A percentile compares a stretch with the other conserved stretches of the same genome.
Conservation (phyloP, 2,113 vertebrate species). For the Poeciliopsis occidentalis region DNA sequence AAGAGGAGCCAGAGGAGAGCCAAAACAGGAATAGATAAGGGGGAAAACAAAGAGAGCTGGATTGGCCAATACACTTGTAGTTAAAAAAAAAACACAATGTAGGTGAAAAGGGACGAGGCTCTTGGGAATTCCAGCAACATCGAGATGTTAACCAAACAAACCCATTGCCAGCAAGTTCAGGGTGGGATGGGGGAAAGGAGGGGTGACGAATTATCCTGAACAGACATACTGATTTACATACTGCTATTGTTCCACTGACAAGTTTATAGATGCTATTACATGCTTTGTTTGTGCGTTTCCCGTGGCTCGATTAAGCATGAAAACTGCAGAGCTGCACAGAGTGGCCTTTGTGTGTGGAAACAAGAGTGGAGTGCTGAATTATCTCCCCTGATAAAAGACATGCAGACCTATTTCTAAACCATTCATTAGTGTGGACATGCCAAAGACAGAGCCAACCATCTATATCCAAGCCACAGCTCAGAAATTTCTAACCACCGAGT, state of each 20-base stretch:
- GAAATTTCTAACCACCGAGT: slow-evolving; percentile 33
- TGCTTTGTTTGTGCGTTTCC: slow-evolving; percentile 47
- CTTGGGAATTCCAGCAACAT: slow-evolving; percentile 25
- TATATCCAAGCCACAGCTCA: slow-evolving; percentile 20
- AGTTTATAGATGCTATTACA: slow-evolving; percentile 35
- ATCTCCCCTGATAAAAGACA: slow-evolving; percentile 69
- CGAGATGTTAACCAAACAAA: slow-evolving; percentile 18
- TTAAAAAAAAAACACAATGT: slow-evolving; percentile 25
- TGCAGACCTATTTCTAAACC: slow-evolving; percentile 50
- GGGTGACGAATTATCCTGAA: neutral
- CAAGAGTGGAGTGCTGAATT: slow-evolving; percentile 62
- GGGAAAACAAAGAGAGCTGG: slow-evolving; percentile 63
- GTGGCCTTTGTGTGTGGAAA: slow-evolving; percentile 72
- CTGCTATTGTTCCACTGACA: slow-evolving; percentile 38
- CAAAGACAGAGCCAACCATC: slow-evolving; percentile 43
- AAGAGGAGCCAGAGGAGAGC: slow-evolving; percentile 59
- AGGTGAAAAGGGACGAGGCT: slow-evolving; percentile 39
- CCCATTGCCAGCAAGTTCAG: neutral
- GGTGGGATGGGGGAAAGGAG: no score
- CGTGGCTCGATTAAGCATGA: slow-evolving; percentile 65
- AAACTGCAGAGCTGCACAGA: slow-evolving; percentile 62
- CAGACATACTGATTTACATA: slow-evolving; percentile 44
- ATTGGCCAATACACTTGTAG: slow-evolving; percentile 31
- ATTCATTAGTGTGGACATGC: slow-evolving; percentile 57
- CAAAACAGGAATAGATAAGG: slow-evolving; percentile 76